Evolutionary conservation across 1,140 invertebrate species (phyloP), one percentile per base, ranked within the genome.

Genomic region (Solenopsis invicta): DNA sequence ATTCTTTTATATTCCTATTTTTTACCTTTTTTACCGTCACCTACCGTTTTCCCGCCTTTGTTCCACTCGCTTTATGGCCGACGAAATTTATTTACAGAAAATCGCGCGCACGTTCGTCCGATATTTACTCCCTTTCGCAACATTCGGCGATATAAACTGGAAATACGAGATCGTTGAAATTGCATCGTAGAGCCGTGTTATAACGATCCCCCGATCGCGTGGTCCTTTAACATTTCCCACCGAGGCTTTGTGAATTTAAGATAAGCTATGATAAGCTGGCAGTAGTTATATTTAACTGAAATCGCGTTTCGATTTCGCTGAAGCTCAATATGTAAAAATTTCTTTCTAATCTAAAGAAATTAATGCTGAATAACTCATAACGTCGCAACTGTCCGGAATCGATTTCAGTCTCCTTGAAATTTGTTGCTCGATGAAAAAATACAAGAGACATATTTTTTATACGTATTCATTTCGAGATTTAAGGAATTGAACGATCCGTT

Each of bases 21-120:
- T n/a, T n/a, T n/a, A n/a, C 37, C 37, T 41, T 69, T 81, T 84
- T 24, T 48, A 50, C 18, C 10, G 71, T 62, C 56, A n/a, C 45
- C 41, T 74, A 74, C 29, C 13, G 4, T 62, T 84, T 62, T 59
- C 9, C 64, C 9, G 76, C 9, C n/a, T 84, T 62, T 75, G 48
- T 84, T 37, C n/a, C 18, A 48, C 24, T 10, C 24, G 41, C 29
- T 84, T 64, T 61, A 74, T 41, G 29, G 2, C 21, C 10, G 29
- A 21, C 16, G 41, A 84, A 74, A 84, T 84, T 84, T 75, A 84
- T 75, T 84, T 84, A 74, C 56, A 37, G 54, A 82, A 45, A 84
- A 34, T 75, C n/a, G 24, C 41, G 64, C 34, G 64, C 34, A 50
- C 62, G n/a, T 56, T 67, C 29, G 78, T 16, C 37, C 9, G 34